Evolutionary conservation across 1,140 invertebrate species (phyloP).

Genomic region (Drosophila eugracilis): DNA sequence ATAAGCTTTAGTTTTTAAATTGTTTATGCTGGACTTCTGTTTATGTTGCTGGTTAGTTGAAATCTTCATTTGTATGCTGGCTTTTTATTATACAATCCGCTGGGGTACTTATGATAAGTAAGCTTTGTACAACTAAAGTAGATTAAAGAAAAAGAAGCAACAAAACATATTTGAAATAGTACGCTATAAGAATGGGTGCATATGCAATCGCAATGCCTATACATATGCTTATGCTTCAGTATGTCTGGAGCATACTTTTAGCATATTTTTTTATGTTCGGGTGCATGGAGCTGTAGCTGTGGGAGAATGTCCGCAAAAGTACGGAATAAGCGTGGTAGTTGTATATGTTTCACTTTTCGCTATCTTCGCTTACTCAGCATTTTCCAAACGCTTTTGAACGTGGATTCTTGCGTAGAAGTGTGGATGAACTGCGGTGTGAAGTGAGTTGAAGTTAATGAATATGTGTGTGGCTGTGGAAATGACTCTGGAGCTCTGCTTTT

Average conservation of each 20-base stretch:
- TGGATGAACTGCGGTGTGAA: constrained; percentile 21
- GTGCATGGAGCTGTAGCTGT: constrained; percentile 10
- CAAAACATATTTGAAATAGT: constrained; percentile 59
- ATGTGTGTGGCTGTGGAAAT: constrained; percentile 51
- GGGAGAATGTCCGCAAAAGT: background rate
- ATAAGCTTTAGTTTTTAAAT: constrained; percentile 68
- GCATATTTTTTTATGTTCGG: constrained; percentile 28
- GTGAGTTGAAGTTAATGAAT: constrained; percentile 27
- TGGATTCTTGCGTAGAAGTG: constrained; percentile 9
- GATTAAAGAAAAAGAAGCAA: constrained; percentile 78
- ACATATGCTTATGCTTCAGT: constrained; percentile 55
- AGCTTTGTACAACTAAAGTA: constrained; percentile 82
- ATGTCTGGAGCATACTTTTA: constrained; percentile 41
- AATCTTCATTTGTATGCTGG: constrained; percentile 30
- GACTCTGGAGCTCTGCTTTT: constrained; percentile 57
- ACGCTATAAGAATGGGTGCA: constrained; percentile 39
- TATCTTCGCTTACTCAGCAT: constrained; percentile 2
- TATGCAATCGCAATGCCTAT: constrained; percentile 55
- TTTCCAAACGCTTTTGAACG: background rate
- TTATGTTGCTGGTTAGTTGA: constrained; percentile 43
- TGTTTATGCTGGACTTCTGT: constrained; percentile 56
- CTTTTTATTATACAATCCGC: constrained; percentile 63
- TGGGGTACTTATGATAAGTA: constrained; percentile 51
- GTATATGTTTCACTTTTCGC: background rate
- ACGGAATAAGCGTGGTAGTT: background rate